phyloP scores from a whole-genome alignment of 2,888 invertebrate genomes.

The Drosophila sordidula region DNA sequence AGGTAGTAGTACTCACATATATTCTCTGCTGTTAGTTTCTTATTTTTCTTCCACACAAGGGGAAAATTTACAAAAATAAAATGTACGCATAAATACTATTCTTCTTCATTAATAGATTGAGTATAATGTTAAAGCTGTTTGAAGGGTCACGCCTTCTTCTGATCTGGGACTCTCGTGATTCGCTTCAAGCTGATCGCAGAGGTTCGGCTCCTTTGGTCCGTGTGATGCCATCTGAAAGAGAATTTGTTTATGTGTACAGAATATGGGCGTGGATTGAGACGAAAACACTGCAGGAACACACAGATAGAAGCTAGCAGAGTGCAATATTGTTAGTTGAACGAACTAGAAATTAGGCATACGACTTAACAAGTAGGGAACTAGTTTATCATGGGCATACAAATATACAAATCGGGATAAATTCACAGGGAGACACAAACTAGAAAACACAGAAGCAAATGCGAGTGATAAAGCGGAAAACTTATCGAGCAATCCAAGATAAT shows the following conservation, averaged over 20 bases:
- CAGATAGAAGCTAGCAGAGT: neutral
- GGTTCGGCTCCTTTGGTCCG: neutral
- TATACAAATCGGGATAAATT: neutral
- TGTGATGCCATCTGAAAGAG: neutral
- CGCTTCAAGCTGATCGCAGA: neutral
- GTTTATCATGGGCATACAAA: neutral
- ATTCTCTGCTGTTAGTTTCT: too few species aligned
- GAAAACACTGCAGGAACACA: neutral
- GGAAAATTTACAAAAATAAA: too few species aligned
- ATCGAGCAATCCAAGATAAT: neutral
- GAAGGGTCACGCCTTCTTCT: neutral
- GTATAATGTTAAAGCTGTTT: neutral
- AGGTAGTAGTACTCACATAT: too few species aligned
- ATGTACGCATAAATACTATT: too few species aligned
- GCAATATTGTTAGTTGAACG: neutral
- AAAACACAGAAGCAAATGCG: neutral
- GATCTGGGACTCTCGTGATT: neutral
- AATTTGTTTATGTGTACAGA: too few species aligned
- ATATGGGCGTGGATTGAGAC: too few species aligned
- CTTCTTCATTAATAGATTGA: neutral
- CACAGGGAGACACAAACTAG: neutral
- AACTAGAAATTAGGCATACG: neutral
- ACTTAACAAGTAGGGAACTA: neutral
- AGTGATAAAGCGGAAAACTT: neutral
- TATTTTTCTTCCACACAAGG: too few species aligned